Base-by-base conservation (phyloP, 2,797 vertebrate genomes). In the Helicolenus hilgendorfi region DNA sequence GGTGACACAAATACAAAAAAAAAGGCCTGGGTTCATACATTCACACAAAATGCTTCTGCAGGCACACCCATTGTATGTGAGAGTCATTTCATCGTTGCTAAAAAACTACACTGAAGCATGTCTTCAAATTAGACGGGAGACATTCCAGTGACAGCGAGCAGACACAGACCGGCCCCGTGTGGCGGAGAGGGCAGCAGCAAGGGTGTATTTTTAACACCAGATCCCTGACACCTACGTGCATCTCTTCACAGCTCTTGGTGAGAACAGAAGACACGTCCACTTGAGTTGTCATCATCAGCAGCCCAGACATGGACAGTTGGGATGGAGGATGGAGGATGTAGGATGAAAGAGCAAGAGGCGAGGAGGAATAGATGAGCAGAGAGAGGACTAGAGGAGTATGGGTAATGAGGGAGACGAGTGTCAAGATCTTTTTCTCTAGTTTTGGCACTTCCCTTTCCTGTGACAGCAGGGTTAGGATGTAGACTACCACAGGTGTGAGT, bases 191-290 rank as follows among this genome's bases (percentile, higher is more conserved):
- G 91, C 89, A 87, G 81, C 83, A 89, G 91, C 84, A 72, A 72
- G 91, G 76, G 91, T 88, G 92, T 94, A 93, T 96, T 95, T 95
- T 95, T 94, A 96, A 96, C 94, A 95, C 94, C 81, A 87, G 89
- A 92, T 93, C 90, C 78, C 87, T 95, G 95, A 96, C 96, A 96
- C 93, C 94, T 95, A 79, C 85, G 84, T 91, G 86, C 88, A 91
- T 95, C 91, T 93, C 92, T 93, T 95, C 95, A 94, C 94, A 94
- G 92, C 89, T 95, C 89, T 73, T 82, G 89, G 89, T 89, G 92
- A 94, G 95, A 95, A 94, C 90, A 95, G 90, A 90, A 95, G 92
- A 96, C 89, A 89, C 65, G 94, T 94, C 94, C 93, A 91, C 88
- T 94, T 91, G 91, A 92, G 91, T 95, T 95, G 95, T 91, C 94